Base-by-base conservation (phyloP, 2,888 invertebrate genomes). In the Ligdia adustata region DNA sequence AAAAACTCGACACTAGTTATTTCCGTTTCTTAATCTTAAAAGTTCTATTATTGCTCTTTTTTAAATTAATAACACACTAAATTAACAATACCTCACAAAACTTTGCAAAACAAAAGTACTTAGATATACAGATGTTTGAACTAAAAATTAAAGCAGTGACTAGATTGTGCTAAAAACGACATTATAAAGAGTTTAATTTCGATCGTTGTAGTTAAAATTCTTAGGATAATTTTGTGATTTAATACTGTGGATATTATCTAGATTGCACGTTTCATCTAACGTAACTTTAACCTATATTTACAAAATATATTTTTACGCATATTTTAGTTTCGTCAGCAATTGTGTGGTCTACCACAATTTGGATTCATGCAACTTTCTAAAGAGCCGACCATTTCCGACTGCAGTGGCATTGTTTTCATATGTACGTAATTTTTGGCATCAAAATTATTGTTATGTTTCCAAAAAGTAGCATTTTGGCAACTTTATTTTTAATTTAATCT, bases 261-360 rank as follows among this genome's bases (percentile, higher is more conserved):
- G 74, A 89, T 89, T 89, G 88, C 89, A 89, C 88, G 66, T 86
- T 82, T 80, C 54, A 57, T 70, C 16, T 73, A 72, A 55, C 57
- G 6, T 63, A 69, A 43, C 20, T 26, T 22, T 64, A 55, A 65
- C 56, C 81, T 87, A 88, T 88, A 88, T 89, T 79, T 88, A 89
- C 89, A 89, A 81, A 82, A 85, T 85, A 80, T 81, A 64, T 75
- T 85, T 89, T 85, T 78, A 82, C 84, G 84, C 85, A 85, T 82
- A 79, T 73, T 74, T 65, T 60, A 65, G 56, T 70, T 69, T 69
- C 48, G 62, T 62, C 78, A 79, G 78, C 78, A 52, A 64, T 69
- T 75, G 72, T 63, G 58, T 24, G 39, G 40, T 55, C 58, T 45
- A 45, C 60, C 72, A 70, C 64, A 59, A 62, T 60, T 52, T 65